Evolutionary conservation across 2,113 vertebrate species (phyloP).

Genomic region (Rattus rattus): DNA sequence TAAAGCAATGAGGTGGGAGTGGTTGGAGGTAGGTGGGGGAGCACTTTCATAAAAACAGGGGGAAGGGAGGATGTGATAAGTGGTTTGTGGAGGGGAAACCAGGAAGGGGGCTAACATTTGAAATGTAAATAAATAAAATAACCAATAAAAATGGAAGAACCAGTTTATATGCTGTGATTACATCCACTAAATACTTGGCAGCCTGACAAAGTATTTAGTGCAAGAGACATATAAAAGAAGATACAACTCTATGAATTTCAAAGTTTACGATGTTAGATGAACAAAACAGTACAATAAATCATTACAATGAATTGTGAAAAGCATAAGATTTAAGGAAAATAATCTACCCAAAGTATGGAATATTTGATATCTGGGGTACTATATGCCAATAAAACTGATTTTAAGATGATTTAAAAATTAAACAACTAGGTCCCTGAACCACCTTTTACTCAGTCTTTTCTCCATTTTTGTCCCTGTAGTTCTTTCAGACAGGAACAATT

Average conservation of each 20-base stretch:
- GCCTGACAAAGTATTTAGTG: not conserved
- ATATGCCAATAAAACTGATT: not conserved
- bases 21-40: too few relatives aligned
- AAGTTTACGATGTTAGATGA: not conserved
- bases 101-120: too few relatives aligned
- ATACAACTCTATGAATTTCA: not conserved
- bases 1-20: too few relatives aligned
- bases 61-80: too few relatives aligned
- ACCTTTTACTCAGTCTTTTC: too few relatives aligned
- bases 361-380: not conserved
- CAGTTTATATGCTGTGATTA: not conserved
- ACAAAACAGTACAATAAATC: not conserved
- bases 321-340: not conserved
- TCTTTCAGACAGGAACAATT: too few relatives aligned
- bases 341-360: not conserved
- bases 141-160: not conserved
- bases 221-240: not conserved
- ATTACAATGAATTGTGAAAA: not conserved
- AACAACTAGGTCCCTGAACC: too few relatives aligned
- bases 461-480: too few relatives aligned
- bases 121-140: too few relatives aligned
- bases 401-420: not conserved
- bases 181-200: not conserved
- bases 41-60: too few relatives aligned
- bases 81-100: too few relatives aligned